Conservation (phyloP, 2,797 vertebrate genomes). For the Gadopsis marmoratus region DNA sequence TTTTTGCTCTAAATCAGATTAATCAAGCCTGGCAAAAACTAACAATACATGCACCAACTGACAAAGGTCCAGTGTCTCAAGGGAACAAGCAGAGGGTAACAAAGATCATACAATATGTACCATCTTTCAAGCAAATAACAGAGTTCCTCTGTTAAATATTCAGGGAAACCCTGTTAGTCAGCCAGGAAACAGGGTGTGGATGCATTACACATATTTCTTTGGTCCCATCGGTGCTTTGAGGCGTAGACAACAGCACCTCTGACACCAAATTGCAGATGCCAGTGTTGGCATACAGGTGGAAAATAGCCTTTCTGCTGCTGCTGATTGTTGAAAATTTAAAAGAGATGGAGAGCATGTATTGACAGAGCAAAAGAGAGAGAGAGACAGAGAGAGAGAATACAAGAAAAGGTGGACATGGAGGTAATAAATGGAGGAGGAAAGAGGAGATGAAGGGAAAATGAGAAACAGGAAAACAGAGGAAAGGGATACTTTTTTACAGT, state of each 20-base stretch:
- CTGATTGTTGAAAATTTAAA: slow-evolving; percentile 31
- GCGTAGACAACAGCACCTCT: slow-evolving; percentile 15
- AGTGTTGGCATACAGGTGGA: background rate
- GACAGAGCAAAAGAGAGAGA: background rate
- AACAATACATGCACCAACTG: background rate
- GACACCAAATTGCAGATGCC: slow-evolving; percentile 21
- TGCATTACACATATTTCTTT: slow-evolving; percentile 1
- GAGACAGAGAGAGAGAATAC: background rate
- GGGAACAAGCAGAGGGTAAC: background rate
- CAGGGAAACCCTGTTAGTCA: background rate
- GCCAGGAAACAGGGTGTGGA: background rate
- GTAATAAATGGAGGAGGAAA: background rate
- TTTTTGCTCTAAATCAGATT: slow-evolving; percentile 17
- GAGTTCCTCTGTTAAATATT: background rate
- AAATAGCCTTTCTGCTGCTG: slow-evolving; percentile 20
- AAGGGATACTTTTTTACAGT: background rate
- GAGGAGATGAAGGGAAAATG: background rate
- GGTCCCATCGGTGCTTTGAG: slow-evolving; percentile 1
- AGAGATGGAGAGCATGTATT: slow-evolving; percentile 16
- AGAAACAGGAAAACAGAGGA: background rate
- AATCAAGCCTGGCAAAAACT: slow-evolving; percentile 22
- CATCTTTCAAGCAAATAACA: background rate
- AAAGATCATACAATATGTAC: background rate
- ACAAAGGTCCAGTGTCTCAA: background rate
- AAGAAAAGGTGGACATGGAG: slow-evolving; percentile 3